phyloP scores from a whole-genome alignment of 2,888 invertebrate genomes.

The Trissolcus brochymenae region DNA sequence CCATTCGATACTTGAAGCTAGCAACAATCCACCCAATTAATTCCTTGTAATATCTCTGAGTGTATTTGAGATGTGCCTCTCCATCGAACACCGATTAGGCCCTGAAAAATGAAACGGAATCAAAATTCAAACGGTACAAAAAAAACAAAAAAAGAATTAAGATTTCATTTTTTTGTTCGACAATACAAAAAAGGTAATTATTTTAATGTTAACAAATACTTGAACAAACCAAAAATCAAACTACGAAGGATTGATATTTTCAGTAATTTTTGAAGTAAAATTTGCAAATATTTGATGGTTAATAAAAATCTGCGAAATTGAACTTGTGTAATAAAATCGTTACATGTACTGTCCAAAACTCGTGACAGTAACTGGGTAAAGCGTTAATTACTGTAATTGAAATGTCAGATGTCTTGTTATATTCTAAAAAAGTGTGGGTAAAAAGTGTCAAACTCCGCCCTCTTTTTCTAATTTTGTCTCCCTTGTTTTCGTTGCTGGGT shows the following conservation, averaged over 20 bases:
- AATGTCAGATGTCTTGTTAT: conserved; percentile 47
- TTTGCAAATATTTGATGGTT: not conserved
- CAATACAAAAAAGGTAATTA: too few species aligned
- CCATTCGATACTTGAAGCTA: conserved; percentile 44
- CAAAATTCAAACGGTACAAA: not conserved
- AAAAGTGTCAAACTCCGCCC: conserved; percentile 46
- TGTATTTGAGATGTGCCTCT: conserved; percentile 10
- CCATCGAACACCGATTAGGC: not conserved
- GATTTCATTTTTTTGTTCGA: too few species aligned
- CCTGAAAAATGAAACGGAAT: too few species aligned
- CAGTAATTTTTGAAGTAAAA: not conserved
- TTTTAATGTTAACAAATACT: not conserved
- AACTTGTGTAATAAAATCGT: conserved; percentile 1
- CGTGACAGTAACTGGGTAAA: conserved; percentile 30
- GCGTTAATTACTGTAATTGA: conserved; percentile 44
- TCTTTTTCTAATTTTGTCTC: conserved; percentile 44
- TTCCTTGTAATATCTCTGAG: conserved; percentile 12
- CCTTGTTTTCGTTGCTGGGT: conserved; percentile 29
- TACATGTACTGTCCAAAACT: conserved; percentile 3
- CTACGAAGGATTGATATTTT: not conserved
- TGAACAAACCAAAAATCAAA: too few species aligned
- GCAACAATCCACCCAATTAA: conserved; percentile 56
- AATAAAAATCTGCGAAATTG: not conserved
- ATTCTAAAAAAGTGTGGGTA: conserved; percentile 34
- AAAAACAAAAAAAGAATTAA: not conserved